phyloP scores from a whole-genome alignment of 2,888 invertebrate genomes.

The Nineta flava region DNA sequence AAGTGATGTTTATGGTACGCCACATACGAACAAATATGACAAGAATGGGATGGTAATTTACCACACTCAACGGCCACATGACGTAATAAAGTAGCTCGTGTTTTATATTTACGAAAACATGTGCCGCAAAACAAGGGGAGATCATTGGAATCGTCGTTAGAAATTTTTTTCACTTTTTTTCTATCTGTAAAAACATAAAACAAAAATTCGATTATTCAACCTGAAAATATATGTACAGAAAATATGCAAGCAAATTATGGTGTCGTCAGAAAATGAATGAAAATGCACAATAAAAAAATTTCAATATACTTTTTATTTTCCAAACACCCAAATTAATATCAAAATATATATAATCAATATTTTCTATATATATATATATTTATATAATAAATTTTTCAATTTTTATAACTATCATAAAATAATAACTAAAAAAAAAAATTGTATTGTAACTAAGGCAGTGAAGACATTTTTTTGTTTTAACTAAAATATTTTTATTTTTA shows the following conservation, averaged over 20 bases:
- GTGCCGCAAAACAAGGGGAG: neutral
- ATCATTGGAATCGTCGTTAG: neutral
- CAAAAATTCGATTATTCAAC: too few species aligned
- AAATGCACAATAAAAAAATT: too few species aligned
- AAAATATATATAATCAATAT: slow-evolving; percentile 1
- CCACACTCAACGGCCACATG: neutral
- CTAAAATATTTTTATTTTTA: too few species aligned
- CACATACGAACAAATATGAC: neutral
- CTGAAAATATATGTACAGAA: too few species aligned
- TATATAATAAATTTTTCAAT: neutral
- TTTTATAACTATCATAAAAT: neutral
- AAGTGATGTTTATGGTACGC: neutral
- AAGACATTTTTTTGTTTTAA: neutral
- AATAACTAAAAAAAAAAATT: neutral
- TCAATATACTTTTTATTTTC: neutral
- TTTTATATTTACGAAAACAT: neutral
- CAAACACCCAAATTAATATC: slow-evolving; percentile 2
- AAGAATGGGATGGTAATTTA: neutral
- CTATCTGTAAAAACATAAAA: neutral
- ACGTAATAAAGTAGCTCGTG: neutral
- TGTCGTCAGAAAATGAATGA: too few species aligned
- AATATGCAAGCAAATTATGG: too few species aligned
- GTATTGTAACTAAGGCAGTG: slow-evolving; percentile 3
- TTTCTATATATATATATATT: neutral
- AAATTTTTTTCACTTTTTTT: too few species aligned